phyloP scores from a whole-genome alignment of 37 sponge, comb jelly and placozoan genomes.

The Petrosia ficiformis region DNA sequence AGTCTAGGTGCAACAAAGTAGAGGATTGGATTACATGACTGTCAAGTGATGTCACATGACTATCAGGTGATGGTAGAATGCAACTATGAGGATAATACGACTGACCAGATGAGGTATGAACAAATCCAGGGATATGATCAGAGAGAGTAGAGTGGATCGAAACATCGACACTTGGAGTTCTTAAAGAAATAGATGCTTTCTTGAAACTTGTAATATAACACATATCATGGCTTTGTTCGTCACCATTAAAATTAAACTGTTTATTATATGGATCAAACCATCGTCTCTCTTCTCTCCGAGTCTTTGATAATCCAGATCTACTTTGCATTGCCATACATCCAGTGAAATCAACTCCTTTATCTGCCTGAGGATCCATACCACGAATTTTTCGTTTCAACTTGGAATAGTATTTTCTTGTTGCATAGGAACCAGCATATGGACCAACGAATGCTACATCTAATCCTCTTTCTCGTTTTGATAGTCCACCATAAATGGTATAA shows the following conservation, averaged over 20 bases:
- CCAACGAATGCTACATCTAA: neutral
- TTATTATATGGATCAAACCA: neutral
- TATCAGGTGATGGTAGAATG: neutral
- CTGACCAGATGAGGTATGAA: no score
- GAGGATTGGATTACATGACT: no score
- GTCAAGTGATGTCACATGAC: neutral
- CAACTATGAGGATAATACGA: no score
- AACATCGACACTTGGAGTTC: neutral
- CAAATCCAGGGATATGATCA: neutral
- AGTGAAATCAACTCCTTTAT: neutral
- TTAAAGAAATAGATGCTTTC: neutral
- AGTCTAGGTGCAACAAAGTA: constrained; percentile 2
- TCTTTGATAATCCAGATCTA: neutral
- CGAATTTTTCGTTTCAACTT: constrained; percentile 2
- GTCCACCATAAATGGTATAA: constrained; percentile 15
- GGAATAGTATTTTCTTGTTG: constrained; percentile 3
- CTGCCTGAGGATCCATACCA: constrained; percentile 8
- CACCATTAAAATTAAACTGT: neutral
- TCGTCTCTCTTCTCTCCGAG: neutral
- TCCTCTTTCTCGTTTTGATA: neutral
- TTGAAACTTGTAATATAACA: neutral
- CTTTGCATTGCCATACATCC: neutral
- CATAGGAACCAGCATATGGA: constrained; percentile 11
- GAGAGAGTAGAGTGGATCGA: neutral
- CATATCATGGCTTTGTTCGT: neutral